Evolutionary conservation across 2,113 vertebrate species (phyloP), one percentile per base, ranked within the genome.

Genomic region (Clarias batrachus): DNA sequence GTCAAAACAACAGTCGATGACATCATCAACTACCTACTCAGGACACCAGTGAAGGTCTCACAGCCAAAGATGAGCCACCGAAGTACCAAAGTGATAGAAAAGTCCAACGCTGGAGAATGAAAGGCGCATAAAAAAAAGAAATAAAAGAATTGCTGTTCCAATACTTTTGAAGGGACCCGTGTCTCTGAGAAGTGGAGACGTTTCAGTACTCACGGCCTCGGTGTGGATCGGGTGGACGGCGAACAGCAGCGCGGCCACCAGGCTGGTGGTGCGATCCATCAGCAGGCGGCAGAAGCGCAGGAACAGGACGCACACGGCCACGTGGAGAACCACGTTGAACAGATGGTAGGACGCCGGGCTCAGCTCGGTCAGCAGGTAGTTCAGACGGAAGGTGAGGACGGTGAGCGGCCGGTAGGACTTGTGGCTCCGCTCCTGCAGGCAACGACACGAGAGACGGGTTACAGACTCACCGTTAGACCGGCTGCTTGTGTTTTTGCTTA

Each of bases 361-460:
- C 88, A 99, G 94, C 88, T 98, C 97, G 14, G 96, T 98, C 92
- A 99, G 95, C 87, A 98, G 87, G 92, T 99, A 99, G 94, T 99
- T 99, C 89, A 99, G 92, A 27, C 98, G 96, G 91, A 99, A 99
- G 0, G 98, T 99, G 89, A 99, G 93, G 14, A 99, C 98, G 2
- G 98, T 99, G 88, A 99, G 92, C 1, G 98, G 98, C 70, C 98
- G 94, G 5, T 99, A 99, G 13, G 98, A 99, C 89, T 99, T 99
- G 92, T 99, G 98, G 92, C 98, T 99, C 88, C 97, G 95, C 90
- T 99, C 98, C 98, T 99, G 91, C 8, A 87, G 62, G 78, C 9
- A 57, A 65, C 85, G 52, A 83, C 0, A 14, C 14, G 19, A 25
- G 0, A 73, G 17, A 41, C 17, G 70, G 21, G 63, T n/a, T 65